Evolutionary conservation across 2,888 invertebrate genomes (phyloP).

Genomic region (Drosophila mettleri): DNA sequence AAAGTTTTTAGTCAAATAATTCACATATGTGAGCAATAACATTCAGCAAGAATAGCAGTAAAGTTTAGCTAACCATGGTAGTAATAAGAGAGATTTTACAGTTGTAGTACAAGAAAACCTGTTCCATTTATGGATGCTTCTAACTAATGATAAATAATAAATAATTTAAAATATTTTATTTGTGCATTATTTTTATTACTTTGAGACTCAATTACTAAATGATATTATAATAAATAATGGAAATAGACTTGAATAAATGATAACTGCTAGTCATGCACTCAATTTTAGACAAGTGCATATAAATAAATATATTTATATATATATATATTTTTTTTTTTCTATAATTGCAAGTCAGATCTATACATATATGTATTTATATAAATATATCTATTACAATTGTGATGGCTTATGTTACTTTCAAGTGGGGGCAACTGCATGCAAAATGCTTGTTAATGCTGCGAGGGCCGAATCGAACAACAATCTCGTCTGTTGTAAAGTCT

Average conservation of each 20-base stretch:
- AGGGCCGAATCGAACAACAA: conserved; percentile 10
- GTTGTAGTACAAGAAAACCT: background rate
- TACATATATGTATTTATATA: background rate
- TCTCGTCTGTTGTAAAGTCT: conserved; percentile 1
- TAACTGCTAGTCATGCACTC: conserved; percentile 10
- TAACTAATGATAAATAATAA: background rate
- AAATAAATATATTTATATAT: background rate
- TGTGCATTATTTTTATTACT: too few species aligned
- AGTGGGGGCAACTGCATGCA: conserved; percentile 32
- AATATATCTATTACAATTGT: conserved; percentile 11
- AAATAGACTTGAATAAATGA: background rate
- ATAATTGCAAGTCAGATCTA: conserved; percentile 19
- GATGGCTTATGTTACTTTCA: conserved; percentile 19
- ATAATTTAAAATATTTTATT: background rate
- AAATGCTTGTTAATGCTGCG: conserved; percentile 16
- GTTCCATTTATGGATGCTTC: background rate
- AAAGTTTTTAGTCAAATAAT: too few species aligned
- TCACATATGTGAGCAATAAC: too few species aligned
- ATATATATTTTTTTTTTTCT: background rate
- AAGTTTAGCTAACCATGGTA: too few species aligned
- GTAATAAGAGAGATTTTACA: background rate
- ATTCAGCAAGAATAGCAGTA: too few species aligned
- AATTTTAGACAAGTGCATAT: background rate
- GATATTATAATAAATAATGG: background rate
- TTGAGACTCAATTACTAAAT: background rate